A percentile compares a stretch with the other conserved stretches of the same genome.
Evolutionary conservation across 2,888 invertebrate species (phyloP).

Genomic region (Stomorhina lunata): DNA sequence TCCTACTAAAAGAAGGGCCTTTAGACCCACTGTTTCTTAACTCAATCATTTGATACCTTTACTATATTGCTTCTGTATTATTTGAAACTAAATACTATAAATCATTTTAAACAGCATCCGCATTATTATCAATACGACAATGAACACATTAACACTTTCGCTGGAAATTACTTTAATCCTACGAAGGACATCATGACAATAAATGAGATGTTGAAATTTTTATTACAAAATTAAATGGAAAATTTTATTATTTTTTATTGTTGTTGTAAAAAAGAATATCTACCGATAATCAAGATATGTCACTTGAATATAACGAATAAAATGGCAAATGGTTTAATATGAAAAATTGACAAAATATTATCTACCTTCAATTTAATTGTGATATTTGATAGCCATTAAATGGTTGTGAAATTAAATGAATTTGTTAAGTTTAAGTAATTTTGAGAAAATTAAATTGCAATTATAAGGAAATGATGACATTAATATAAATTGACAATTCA

Average conservation of each 20-base stretch:
- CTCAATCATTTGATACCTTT: neutral
- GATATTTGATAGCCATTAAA: no score
- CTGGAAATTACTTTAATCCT: neutral
- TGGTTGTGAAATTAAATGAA: no score
- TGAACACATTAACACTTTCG: constrained; percentile 48
- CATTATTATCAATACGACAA: constrained; percentile 14
- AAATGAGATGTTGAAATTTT: neutral
- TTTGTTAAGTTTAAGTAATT: no score
- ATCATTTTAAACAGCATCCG: neutral
- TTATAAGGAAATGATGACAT: no score
- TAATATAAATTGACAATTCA: no score
- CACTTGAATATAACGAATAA: neutral
- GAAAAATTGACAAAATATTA: no score
- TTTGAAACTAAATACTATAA: neutral
- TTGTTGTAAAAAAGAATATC: neutral
- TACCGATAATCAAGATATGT: neutral
- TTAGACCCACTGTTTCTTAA: neutral
- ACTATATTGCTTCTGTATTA: neutral
- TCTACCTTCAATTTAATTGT: no score
- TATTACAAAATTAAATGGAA: neutral
- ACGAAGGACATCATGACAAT: neutral
- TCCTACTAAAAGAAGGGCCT: no score
- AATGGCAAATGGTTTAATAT: no score
- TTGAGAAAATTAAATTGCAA: no score
- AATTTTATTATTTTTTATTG: neutral